Percentiles rank a stretch among this genome's conserved stretches.
Conservation (phyloP, 2,888 invertebrate species). For the Hydrotaea cyrtoneurina region DNA sequence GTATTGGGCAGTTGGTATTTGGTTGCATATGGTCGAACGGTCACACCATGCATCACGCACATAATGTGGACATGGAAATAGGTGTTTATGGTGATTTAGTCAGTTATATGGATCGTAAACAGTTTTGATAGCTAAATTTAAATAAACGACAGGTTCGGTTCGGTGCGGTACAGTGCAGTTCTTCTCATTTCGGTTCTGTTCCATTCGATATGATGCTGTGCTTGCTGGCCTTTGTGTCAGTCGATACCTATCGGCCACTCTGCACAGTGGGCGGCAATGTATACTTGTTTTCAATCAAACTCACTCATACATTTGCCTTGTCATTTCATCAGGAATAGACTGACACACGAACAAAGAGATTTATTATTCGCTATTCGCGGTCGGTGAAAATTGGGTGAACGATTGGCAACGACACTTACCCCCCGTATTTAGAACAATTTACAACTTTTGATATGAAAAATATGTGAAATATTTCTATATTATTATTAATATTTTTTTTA, state of each 20-base stretch:
- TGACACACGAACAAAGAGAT: no score
- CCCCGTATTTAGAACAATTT: no score
- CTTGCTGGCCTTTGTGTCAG: conserved; percentile 41
- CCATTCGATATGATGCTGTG: conserved; percentile 64
- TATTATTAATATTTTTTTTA: no score
- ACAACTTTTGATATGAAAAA: no score
- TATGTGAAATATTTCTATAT: no score
- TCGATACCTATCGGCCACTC: background rate
- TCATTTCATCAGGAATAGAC: no score
- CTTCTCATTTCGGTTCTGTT: background rate
- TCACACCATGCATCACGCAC: conserved; percentile 53
- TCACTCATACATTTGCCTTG: no score
- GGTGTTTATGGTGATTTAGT: conserved; percentile 81
- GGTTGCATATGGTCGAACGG: conserved; percentile 23
- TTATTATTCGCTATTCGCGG: no score
- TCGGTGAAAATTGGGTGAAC: no score
- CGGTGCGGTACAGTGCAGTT: background rate
- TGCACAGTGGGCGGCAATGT: background rate
- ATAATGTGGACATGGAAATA: conserved; percentile 73
- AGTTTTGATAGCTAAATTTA: conserved; percentile 81
- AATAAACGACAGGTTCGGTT: conserved; percentile 76
- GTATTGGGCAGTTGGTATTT: background rate
- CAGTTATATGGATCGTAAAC: conserved; percentile 80
- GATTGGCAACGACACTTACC: no score
- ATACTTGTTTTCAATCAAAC: no score